Evolutionary conservation across 2,113 vertebrate genomes (phyloP).

Genomic region (Chlorocebus sabaeus): DNA sequence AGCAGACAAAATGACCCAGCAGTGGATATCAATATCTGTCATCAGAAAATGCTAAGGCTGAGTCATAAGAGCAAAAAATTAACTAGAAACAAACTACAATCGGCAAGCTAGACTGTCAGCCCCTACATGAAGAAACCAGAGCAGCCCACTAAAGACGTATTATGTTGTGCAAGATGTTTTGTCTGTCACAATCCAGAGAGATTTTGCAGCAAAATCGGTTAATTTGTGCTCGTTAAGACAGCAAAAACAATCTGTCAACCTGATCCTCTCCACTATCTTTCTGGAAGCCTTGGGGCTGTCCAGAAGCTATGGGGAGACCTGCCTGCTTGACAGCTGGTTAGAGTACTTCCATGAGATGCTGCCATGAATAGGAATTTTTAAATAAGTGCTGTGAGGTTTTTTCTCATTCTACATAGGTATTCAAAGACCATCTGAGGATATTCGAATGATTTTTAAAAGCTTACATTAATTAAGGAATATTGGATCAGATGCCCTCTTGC

Average conservation of each 20-base stretch:
- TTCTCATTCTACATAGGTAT: neutral
- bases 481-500: neutral
- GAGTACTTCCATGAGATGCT: neutral
- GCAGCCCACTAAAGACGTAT: neutral
- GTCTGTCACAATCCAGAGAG: conserved; percentile 46
- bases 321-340: conserved; percentile 38
- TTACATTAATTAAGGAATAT: conserved; percentile 35
- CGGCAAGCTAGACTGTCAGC: neutral
- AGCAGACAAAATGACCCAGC: neutral
- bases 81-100: neutral
- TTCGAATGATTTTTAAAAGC: neutral
- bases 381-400: neutral
- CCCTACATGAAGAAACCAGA: neutral
- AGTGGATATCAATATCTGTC: neutral
- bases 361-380: conserved; percentile 26
- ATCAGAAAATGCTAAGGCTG: neutral
- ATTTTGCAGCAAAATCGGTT: conserved; percentile 52
- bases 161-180: conserved; percentile 29
- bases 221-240: conserved; percentile 61
- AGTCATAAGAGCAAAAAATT: neutral
- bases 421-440: conserved; percentile 17
- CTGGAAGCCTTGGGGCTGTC: conserved; percentile 11
- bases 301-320: conserved; percentile 28
- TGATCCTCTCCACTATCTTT: neutral
- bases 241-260: conserved; percentile 62